Evolutionary conservation across 2,888 invertebrate species (phyloP), one percentile per base, ranked within the genome.

Genomic region (Oscheius myriophilus): DNA sequence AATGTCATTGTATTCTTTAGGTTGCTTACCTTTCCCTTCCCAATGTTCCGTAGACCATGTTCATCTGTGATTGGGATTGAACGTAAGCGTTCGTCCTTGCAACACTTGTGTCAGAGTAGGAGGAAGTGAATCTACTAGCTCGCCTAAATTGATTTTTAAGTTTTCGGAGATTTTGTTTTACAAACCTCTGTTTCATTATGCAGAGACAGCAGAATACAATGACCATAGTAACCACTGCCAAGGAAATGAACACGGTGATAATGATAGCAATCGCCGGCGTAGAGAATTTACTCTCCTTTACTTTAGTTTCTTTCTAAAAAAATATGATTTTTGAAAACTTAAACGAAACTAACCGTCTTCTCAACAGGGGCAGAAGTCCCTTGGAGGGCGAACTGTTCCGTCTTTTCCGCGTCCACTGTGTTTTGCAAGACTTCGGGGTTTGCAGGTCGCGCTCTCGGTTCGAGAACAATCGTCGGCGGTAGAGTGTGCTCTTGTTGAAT

Each of bases 141-240:
- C 55, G 33, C 4, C 33, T 33, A 3, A 9, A 3, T 9, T 33
- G 11, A 65, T 43, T 33, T 58, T 57, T 45, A 14, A 66, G 12
- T 41, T 7, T 41, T 58, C 12, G 2, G 39, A 18, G 26, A 16
- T 57, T 46, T 46, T 55, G 4, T 58, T 18, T 16, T 0, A 46
- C 53, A 43, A 14, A 69, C 63, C 76, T 70, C 55, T 86, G 80
- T 23, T 77, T 74, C 1, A 75, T 78, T 12, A 83, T 76, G 71
- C 86, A 82, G 2, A 85, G 84, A 11, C 77, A 76, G 39, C 82
- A 42, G 71, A 86, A 76, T 0, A 86, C 84, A 26, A 86, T 57
- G n/a, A 80, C 70, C 51, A 86, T 71, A 42, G 84, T 84, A 26
- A 86, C 73, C 14, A 78, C 53, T 3, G 43, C 52, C 39, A 42